Percentiles rank a stretch among this genome's conserved stretches.
Evolutionary conservation across 2,113 vertebrate species (phyloP).

Genomic region (Leptocoma aspasia): DNA sequence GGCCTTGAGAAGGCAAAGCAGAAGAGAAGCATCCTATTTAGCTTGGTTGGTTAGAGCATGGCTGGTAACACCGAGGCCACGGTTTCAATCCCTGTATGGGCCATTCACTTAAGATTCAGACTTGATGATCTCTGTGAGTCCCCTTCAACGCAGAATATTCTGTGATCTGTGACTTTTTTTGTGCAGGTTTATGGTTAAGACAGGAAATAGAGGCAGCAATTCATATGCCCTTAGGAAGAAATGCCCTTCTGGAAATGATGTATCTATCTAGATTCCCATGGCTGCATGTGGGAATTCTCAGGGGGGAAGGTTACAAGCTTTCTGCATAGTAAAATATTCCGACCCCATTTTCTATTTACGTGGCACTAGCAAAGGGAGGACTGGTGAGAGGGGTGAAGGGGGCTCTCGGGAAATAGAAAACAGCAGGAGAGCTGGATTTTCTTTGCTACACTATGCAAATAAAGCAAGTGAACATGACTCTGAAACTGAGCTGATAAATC

Average conservation of each 20-base stretch:
- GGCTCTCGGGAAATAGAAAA: slow-evolving; percentile 18
- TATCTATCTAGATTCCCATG: background rate
- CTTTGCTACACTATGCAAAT: background rate
- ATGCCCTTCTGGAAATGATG: background rate
- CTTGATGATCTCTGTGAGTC: background rate
- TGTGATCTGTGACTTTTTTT: background rate
- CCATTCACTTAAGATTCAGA: no score
- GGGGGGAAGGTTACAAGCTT: background rate
- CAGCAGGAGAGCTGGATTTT: slow-evolving; percentile 35
- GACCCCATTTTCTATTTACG: background rate
- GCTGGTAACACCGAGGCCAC: background rate
- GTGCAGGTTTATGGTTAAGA: background rate
- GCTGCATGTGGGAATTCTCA: background rate
- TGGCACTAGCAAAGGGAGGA: background rate
- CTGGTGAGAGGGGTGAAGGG: background rate
- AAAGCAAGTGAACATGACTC: background rate
- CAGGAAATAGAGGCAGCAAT: background rate
- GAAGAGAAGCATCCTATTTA: background rate
- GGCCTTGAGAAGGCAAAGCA: background rate
- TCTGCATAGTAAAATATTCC: background rate
- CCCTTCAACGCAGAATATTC: background rate
- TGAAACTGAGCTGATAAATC: slow-evolving; percentile 23
- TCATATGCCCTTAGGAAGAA: background rate
- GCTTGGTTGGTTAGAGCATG: background rate
- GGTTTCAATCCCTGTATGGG: background rate